Base-by-base conservation (phyloP, 2,113 vertebrate genomes). In the Aplodontia rufa region DNA sequence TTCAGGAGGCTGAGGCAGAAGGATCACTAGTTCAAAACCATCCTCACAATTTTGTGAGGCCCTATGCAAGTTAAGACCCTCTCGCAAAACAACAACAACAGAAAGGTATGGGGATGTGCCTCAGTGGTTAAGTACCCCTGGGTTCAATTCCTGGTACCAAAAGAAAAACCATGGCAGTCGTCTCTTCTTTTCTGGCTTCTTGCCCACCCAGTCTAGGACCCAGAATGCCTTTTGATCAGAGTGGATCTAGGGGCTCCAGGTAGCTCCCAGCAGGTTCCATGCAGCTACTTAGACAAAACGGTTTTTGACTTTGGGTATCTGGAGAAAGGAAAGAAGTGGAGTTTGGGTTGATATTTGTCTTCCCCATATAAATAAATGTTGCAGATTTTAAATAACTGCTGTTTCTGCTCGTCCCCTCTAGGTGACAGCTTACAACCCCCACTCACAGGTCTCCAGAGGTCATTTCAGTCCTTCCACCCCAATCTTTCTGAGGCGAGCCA, bases 401-500 rank as follows among this genome's bases (percentile, higher is more conserved):
- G 3, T 55, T n/a, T 96, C 96, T 87, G 2, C 47, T 78, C 71
- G 13, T 87, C 28, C 87, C 35, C 13, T 92, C 51, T 35, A 98
- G 98, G 16, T 95, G 80, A 6, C 94, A 69, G 97, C 95, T 92
- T 91, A 20, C 60, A 93, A 79, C 68, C 91, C 85, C 45, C 20
- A 90, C 78, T 76, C 71, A 12, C 97, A 97, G 90, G 68, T 37
- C 88, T 87, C 85, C 30, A 96, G 88, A 96, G 94, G n/a, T 55
- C 91, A 95, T 94, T 96, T 85, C 84, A 97, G 89, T 60, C 28
- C 90, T 32, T 95, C 84, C 28, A 97, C 74, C 81, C 89, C 97
- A 58, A 87, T 89, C 95, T 97, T 97, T 72, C 84, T 94, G 92
- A 96, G 94, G 45, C 97, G 95, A 86, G 88, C 95, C 83, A 93